phyloP scores from a whole-genome alignment of 2,113 vertebrate species.

The Cololabis saira region DNA sequence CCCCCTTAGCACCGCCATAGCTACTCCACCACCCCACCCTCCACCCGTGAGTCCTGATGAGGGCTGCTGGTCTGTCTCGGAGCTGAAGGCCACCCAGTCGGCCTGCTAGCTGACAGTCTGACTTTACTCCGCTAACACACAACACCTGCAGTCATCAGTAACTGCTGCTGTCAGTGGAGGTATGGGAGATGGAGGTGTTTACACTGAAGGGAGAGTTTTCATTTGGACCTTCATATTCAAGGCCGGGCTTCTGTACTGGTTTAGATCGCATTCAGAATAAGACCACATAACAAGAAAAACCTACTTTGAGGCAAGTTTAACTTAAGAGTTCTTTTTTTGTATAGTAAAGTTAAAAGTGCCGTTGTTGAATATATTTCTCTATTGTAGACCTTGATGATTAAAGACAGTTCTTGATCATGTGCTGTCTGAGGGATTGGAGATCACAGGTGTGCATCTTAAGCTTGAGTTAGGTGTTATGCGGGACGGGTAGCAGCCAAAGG shows the following conservation, averaged over 20 bases:
- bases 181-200: conserved; percentile 7
- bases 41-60: conserved; percentile 20
- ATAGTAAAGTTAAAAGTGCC: no score
- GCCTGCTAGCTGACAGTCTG: conserved; percentile 12
- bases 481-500: no score
- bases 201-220: background rate
- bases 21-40: background rate
- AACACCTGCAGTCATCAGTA: conserved; percentile 31
- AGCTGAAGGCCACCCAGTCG: conserved; percentile 64
- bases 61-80: conserved; percentile 55
- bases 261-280: background rate
- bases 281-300: no score
- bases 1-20: conserved; percentile 9
- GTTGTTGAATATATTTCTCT: no score
- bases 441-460: no score
- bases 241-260: no score
- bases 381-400: no score
- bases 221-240: background rate
- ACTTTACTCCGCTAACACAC: conserved; percentile 19
- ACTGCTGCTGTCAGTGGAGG: conserved; percentile 3
- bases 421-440: no score
- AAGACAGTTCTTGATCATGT: no score
- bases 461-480: no score
- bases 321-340: no score
- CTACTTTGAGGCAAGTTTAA: no score